These are phyloP conservation scores for Dichetophora obliterata DNA, from an alignment of 2,888 invertebrate genomes.

Conservation along the genomic window DNA sequence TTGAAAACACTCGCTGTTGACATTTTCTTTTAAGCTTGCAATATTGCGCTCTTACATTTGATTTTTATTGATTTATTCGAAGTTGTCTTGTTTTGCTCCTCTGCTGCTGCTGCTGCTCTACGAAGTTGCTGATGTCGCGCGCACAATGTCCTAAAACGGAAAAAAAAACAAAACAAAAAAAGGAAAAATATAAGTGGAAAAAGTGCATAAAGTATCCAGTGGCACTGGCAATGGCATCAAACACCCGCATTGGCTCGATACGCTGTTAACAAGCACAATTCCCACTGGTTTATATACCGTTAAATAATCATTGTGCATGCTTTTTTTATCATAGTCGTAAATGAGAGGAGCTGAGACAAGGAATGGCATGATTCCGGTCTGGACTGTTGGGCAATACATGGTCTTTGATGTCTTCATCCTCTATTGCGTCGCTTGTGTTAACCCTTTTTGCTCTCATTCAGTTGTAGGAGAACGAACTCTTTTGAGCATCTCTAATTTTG, in stretches of 20 bases:
- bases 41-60: slow-evolving; percentile 48
- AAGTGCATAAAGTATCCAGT: not conserved
- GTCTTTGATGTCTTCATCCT: not conserved
- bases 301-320: slow-evolving; percentile 15
- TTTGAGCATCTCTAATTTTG: too few species aligned
- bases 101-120: slow-evolving; percentile 42
- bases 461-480: not conserved
- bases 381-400: not conserved
- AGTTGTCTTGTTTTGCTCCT: slow-evolving; percentile 45
- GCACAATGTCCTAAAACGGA: slow-evolving; percentile 34
- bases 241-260: not conserved
- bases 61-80: slow-evolving; percentile 63
- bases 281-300: slow-evolving; percentile 28
- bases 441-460: not conserved
- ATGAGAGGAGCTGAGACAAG: not conserved
- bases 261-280: not conserved
- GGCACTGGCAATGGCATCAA: not conserved
- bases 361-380: not conserved
- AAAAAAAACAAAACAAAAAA: slow-evolving; percentile 1
- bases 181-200: too few species aligned
- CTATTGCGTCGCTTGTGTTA: not conserved
- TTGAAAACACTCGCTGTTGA: not conserved
- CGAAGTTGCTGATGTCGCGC: slow-evolving; percentile 33
- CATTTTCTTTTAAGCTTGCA: slow-evolving; percentile 20
- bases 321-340: not conserved